Evolutionary conservation across 2,113 vertebrate species (phyloP).

Genomic region (Apteryx owenii): DNA sequence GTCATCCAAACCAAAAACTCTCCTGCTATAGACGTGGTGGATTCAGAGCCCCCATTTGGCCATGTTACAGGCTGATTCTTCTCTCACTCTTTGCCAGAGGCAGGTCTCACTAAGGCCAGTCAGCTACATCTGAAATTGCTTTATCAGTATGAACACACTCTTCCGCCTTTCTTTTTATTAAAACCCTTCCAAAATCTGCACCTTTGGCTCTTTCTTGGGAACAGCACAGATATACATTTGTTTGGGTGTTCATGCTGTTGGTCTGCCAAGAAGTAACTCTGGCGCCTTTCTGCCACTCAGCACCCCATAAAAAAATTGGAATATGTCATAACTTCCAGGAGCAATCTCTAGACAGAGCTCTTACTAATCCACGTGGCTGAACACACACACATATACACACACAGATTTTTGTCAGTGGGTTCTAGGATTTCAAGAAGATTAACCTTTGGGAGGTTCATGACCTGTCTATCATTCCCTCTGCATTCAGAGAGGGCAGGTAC

Average conservation of each 20-base stretch:
- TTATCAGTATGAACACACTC: not conserved
- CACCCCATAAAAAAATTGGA: not conserved
- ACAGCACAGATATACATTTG: not conserved
- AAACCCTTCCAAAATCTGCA: not conserved
- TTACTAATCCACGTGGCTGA: not conserved
- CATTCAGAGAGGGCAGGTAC: not conserved
- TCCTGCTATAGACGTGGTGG: not conserved
- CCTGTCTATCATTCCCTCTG: not conserved
- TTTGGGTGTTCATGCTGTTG: not conserved
- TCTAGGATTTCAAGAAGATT: not conserved
- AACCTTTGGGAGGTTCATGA: not conserved
- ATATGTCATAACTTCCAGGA: not conserved
- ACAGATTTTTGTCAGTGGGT: not conserved
- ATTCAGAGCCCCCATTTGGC: not conserved
- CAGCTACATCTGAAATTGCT: not conserved
- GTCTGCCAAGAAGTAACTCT: not conserved
- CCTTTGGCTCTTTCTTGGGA: not conserved
- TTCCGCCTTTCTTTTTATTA: not conserved
- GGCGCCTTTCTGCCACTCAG: not conserved
- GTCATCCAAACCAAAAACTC: not conserved
- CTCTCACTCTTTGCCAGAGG: not conserved
- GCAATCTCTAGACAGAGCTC: not conserved
- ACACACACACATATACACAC: fast-evolving
- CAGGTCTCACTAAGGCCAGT: not conserved
- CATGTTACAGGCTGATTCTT: not conserved